Evolutionary conservation across 2,888 invertebrate species (phyloP).

Genomic region (Oeneis ivallda): DNA sequence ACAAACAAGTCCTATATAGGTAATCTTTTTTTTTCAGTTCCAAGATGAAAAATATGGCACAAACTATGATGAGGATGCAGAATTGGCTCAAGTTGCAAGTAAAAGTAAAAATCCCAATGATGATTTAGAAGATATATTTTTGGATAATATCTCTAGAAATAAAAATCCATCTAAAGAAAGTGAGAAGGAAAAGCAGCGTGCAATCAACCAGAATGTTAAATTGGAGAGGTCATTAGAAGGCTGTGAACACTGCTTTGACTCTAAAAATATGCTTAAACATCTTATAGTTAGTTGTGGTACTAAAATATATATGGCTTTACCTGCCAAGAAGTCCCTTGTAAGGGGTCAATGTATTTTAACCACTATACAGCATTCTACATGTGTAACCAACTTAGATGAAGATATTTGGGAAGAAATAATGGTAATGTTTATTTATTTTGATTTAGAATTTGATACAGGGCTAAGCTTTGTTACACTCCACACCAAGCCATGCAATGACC

Average conservation of each 20-base stretch:
- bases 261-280: conserved; percentile 90
- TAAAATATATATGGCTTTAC: conserved; percentile 92
- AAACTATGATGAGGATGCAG: conserved; percentile 89
- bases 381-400: conserved; percentile 94
- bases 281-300: conserved; percentile 90
- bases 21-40: conserved; percentile 80
- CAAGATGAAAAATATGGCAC: conserved; percentile 90
- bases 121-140: conserved; percentile 93
- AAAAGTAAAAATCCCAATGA: conserved; percentile 85
- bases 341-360: conserved; percentile 93
- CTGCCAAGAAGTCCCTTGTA: conserved; percentile 89
- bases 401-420: conserved; percentile 95
- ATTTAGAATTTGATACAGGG: background rate
- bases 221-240: conserved; percentile 87
- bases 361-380: conserved; percentile 90
- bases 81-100: conserved; percentile 88
- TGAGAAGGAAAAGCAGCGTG: conserved; percentile 83
- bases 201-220: conserved; percentile 87
- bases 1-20: no score
- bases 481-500: no score
- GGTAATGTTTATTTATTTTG: conserved; percentile 64
- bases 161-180: conserved; percentile 83
- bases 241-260: conserved; percentile 92
- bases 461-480: no score
- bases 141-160: conserved; percentile 87